Evolutionary conservation across 2,113 vertebrate genomes (phyloP).

Genomic region (Urocitellus parryii): DNA sequence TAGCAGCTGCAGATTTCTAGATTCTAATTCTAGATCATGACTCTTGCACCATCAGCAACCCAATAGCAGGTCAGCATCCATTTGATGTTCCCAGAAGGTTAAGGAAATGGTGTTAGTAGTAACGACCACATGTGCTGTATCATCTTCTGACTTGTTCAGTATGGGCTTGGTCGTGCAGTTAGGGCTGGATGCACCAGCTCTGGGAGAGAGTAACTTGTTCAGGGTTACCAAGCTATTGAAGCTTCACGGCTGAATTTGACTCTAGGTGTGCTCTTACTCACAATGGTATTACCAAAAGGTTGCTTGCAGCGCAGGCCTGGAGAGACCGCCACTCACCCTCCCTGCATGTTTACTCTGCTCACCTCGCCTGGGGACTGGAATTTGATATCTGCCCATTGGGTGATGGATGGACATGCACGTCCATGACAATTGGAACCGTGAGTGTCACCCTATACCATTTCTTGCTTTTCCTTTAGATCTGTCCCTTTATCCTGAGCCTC

Average conservation of each 20-base stretch:
- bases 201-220: background rate
- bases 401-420: background rate
- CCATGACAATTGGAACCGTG: accelerated
- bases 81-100: background rate
- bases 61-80: background rate
- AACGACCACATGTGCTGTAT: accelerated
- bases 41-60: background rate
- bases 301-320: accelerated
- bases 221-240: background rate
- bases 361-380: accelerated
- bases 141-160: background rate
- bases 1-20: background rate
- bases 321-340: background rate
- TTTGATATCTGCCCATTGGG: background rate
- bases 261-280: background rate
- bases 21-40: too few species aligned
- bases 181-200: background rate
- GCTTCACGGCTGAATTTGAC: too few species aligned
- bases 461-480: background rate
- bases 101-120: background rate
- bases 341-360: accelerated
- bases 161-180: background rate
- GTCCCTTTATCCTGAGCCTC: background rate
- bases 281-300: background rate
- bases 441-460: background rate